Base-by-base conservation (phyloP, 2,113 vertebrate species). In the Callipepla squamata region DNA sequence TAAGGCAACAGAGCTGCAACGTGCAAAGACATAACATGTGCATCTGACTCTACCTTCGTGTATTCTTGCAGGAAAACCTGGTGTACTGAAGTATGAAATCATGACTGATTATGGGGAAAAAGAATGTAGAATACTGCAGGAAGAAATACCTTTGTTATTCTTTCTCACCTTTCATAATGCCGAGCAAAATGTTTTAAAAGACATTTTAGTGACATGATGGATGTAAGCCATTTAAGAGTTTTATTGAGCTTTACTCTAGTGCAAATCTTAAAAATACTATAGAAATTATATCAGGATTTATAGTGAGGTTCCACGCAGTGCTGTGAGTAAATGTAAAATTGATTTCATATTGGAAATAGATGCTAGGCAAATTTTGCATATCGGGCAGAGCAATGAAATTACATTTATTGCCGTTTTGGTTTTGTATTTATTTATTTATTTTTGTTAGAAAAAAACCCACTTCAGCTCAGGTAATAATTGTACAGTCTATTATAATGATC, bases 391-490 rank as follows among this genome's bases (percentile, higher is more conserved):
- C 87, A 94, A 95, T 89, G 94, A 96, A 95, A 96, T 96, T 94
- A 96, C 76, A 59, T 94, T 94, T 95, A 95, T 94, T 88, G 94
- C 72, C 75, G 68, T 34, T 85, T 58, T 19, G 18, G 55, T 21
- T 58, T 58, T 20, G 30, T n/a, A 12, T 58, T 77, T 85, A 65
- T 51, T 42, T 59, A 23, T 55, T 67, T 73, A n/a, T 13, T 40
- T 25, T 25, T 25, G 16, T 61, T 61, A 25, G 3, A 12, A 2
- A 7, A 40, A 58, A 92, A 89, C 76, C 36, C 32, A 11, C 61
- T 95, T 94, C 81, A 86, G 72, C 93, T 94, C 95, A 96, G 94
- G 94, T 96, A 96, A 94, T 94, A 96, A 96, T 95, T 96, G 94
- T 94, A 94, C 89, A 96, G 93, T 91, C 93, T 96, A 92, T 96